Evolutionary conservation across 2,888 invertebrate genomes (phyloP), one percentile per base, ranked within the genome.

Genomic region (Drosophila kuntzei): DNA sequence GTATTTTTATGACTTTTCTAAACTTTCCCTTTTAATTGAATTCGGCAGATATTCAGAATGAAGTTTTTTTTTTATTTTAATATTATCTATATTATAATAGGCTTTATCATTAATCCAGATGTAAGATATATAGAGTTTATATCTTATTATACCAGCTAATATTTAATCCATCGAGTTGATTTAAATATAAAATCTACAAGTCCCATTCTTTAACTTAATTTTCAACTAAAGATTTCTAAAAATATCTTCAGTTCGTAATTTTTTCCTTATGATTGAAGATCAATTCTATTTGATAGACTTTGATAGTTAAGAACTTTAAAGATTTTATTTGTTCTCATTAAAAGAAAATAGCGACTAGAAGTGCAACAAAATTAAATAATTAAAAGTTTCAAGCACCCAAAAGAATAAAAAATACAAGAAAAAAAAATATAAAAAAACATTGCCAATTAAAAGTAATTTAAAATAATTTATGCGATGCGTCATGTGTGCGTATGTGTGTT

Each of bases 381-480:
- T 37, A 80, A 79, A 73, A 58, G 58, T 43, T 43, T 49, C 34
- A 68, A 57, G 72, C 72, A 27, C 58, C 61, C 66, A 46, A 58
- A 49, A 43, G 36, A 46, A 58, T 14, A 34, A 36, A 54, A 49
- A 50, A 36, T 18, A 47, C 41, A 37, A 68, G 63, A 59, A 16
- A 41, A 20, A 51, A 2, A n/a, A 12, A 67, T n/a, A n/a, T n/a
- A 65, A 39, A 61, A 41, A 76, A 67, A 59, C 79, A 71, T 88
- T 76, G 84, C 85, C 88, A 85, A 85, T 85, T 87, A 85, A 87
- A 86, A 86, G 71, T 83, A 87, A 85, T 85, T 85, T 83, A 85
- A 85, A 85, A 71, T 87, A 87, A 85, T 85, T 85, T 88, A 85
- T 85, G 77, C 82, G 67, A 72, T 87, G 85, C 79, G 83, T 83